Conservation (phyloP, 2,113 vertebrate species). For the Atlantisia rogersi region DNA sequence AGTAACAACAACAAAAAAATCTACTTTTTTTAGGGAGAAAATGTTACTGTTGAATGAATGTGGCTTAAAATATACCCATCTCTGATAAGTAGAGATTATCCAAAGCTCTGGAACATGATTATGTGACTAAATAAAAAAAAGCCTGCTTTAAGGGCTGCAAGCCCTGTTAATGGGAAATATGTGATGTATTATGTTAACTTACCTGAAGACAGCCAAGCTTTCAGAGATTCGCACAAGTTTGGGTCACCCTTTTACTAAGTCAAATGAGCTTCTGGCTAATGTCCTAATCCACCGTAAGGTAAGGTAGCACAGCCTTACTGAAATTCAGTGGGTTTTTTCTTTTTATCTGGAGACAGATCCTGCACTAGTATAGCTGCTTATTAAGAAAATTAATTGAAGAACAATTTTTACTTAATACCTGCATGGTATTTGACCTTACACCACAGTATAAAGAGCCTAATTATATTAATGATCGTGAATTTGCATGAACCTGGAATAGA, state of each 20-base stretch:
- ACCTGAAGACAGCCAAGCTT: background rate
- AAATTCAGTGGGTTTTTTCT: background rate
- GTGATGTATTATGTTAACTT: background rate
- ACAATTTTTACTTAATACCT: background rate
- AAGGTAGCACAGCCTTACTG: background rate
- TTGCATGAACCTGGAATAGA: slow-evolving; percentile 15
- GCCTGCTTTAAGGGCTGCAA: background rate
- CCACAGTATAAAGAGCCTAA: background rate
- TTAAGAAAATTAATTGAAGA: background rate
- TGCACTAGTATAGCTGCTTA: background rate
- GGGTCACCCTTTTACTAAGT: background rate
- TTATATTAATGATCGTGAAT: background rate
- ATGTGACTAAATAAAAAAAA: background rate
- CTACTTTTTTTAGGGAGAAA: background rate
- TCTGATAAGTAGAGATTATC: background rate
- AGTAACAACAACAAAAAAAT: background rate
- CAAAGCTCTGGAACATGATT: background rate
- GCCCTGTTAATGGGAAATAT: background rate
- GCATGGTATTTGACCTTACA: background rate
- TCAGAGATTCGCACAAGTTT: background rate
- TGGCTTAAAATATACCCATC: background rate
- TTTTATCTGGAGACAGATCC: background rate
- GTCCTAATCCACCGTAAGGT: background rate
- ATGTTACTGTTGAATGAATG: background rate
- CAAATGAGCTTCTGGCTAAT: background rate